These are phyloP conservation scores for Chaetura pelagica DNA, from an alignment of 2,113 vertebrate genomes.

Conservation along the genomic window DNA sequence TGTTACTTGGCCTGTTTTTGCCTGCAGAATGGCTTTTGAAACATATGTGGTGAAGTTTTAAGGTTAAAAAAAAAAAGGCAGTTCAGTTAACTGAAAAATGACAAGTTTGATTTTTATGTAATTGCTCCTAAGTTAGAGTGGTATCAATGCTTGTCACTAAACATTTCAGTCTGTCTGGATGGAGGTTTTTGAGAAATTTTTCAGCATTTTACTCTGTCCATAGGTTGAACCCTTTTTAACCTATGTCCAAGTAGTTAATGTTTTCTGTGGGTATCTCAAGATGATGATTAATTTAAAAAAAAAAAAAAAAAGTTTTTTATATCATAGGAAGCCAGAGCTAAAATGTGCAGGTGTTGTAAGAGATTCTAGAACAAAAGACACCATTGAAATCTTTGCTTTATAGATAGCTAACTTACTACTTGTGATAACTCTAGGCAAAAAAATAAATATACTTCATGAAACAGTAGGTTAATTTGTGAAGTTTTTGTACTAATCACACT, in stretches of 20 bases:
- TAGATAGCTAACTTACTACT: neutral
- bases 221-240: neutral
- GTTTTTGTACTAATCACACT: conserved; percentile 25
- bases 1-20: neutral
- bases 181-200: neutral
- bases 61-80: neutral
- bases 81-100: neutral
- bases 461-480: conserved; percentile 1
- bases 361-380: neutral
- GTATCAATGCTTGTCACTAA: neutral
- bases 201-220: neutral
- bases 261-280: neutral
- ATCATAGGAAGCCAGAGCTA: neutral
- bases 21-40: neutral
- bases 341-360: neutral
- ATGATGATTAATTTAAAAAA: fast-evolving
- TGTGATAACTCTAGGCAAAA: neutral
- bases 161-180: neutral
- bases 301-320: neutral
- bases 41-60: neutral
- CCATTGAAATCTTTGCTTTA: neutral
- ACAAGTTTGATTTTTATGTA: neutral
- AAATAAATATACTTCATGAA: neutral
- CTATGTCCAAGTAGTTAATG: neutral
- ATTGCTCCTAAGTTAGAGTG: neutral